Conservation (phyloP, 2,888 invertebrate species). For the Marasmarcha lunaedactyla region DNA sequence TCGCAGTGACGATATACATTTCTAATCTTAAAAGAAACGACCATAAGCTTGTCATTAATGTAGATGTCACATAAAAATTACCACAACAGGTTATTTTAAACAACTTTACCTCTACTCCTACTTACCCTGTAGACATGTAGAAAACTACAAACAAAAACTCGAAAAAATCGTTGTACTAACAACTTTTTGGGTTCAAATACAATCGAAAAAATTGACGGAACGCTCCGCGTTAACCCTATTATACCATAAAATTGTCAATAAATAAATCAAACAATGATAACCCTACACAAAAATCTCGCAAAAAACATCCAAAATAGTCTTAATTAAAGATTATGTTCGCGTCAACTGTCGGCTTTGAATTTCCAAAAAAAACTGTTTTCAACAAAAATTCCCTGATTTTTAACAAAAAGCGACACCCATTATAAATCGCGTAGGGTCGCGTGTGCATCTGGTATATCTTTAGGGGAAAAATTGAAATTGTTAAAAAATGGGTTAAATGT, state of each 20-base stretch:
- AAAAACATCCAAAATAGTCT: conserved; percentile 51
- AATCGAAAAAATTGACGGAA: too few relatives aligned
- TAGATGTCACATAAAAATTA: too few relatives aligned
- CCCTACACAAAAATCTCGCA: conserved; percentile 16
- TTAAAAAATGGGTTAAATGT: conserved; percentile 66
- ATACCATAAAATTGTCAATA: conserved; percentile 38
- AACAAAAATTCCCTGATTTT: conserved; percentile 37
- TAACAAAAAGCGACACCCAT: conserved; percentile 51
- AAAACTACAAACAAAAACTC: too few relatives aligned
- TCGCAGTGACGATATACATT: too few relatives aligned
- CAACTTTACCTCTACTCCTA: too few relatives aligned
- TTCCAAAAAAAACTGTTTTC: conserved; percentile 35
- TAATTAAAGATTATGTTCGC: conserved; percentile 69
- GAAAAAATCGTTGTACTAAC: too few relatives aligned
- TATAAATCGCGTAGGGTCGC: conserved; percentile 52
- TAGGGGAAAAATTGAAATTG: conserved; percentile 50
- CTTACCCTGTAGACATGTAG: too few relatives aligned
- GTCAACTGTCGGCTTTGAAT: conserved; percentile 68
- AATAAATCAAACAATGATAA: conserved; percentile 50
- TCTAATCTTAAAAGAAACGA: too few relatives aligned
- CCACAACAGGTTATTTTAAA: too few relatives aligned
- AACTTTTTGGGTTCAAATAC: too few relatives aligned
- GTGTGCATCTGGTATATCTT: conserved; percentile 53
- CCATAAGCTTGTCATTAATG: too few relatives aligned
- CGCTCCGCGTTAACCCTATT: conserved; percentile 16